Evolutionary conservation across 1,140 invertebrate species (phyloP).

Genomic region (Drosophila miranda): DNA sequence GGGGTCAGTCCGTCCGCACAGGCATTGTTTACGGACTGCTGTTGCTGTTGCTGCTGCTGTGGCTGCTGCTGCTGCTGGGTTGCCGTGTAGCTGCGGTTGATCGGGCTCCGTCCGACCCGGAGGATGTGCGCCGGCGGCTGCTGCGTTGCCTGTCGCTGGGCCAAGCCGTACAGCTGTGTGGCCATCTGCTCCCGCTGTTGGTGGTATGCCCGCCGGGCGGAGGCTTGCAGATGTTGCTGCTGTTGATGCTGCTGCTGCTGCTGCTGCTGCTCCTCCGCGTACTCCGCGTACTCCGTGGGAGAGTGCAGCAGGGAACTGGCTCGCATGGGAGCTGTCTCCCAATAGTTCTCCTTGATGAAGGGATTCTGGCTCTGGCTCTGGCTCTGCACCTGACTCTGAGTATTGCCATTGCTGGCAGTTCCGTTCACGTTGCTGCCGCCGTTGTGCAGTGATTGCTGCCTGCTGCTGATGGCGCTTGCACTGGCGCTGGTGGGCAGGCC

Average conservation of each 20-base stretch:
- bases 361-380: slow-evolving; percentile 78
- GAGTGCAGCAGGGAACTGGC: slow-evolving; percentile 60
- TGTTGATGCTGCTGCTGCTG: slow-evolving; percentile 44
- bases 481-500: slow-evolving; percentile 43
- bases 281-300: slow-evolving; percentile 56
- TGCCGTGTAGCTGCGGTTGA: slow-evolving; percentile 55
- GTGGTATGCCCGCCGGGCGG: slow-evolving; percentile 61
- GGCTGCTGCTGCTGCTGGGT: slow-evolving; percentile 30
- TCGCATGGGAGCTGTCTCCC: slow-evolving; percentile 67
- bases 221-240: slow-evolving; percentile 51
- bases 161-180: slow-evolving; percentile 54
- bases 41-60: slow-evolving; percentile 32
- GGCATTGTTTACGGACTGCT: slow-evolving; percentile 49
- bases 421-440: slow-evolving; percentile 25
- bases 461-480: slow-evolving; percentile 22
- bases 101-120: slow-evolving; percentile 70
- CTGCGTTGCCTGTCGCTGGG: slow-evolving; percentile 41
- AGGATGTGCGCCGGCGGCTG: slow-evolving; percentile 50
- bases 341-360: slow-evolving; percentile 80
- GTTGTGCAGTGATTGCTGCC: slow-evolving; percentile 32
- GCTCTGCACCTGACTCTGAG: slow-evolving; percentile 17
- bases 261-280: slow-evolving; percentile 33
- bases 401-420: slow-evolving; percentile 32
- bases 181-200: slow-evolving; percentile 54
- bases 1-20: slow-evolving; percentile 73